Evolutionary conservation across 2,888 invertebrate species (phyloP), one percentile per base, ranked within the genome.

Genomic region (Microdon myrmicae): DNA sequence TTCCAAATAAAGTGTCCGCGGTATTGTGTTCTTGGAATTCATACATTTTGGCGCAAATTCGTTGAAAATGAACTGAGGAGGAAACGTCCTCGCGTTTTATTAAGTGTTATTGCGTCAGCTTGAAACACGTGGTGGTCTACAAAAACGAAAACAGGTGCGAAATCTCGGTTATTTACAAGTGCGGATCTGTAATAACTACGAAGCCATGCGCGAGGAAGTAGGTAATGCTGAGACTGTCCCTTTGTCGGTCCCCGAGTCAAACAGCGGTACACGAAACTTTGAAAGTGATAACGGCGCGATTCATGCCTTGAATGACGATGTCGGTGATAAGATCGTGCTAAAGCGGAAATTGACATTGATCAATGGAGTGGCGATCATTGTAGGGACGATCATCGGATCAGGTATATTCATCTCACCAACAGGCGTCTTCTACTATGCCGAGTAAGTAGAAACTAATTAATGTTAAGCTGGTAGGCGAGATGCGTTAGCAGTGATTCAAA

Each of bases 331-430:
- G 80, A 84, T 89, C 70, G 87, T 87, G 70, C 79, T 90, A 67
- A 90, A 92, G 81, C 85, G 92, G 59, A 90, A 90, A 82, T 88
- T 94, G 72, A 92, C 92, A 19, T 83, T 94, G 31, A 82, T 89
- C 71, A 92, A 92, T 81, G 94, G 93, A 69, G 90, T 94, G 16
- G 90, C 90, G 17, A 87, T 94, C 59, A 94, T 94, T 72, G 90
- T 94, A 29, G 94, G 94, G 25, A 89, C 90, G 19, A 93, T 94
- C 72, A 90, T 94, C 68, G 96, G 96, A 84, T 86, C 93, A 58
- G 96, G 96, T 41, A 95, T 96, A 71, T 96, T 96, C 79, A 89
- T 96, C 70, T 89, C 93, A 17, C 95, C 94, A n/a, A 89, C 92
- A 68, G 90, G 89, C 69, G 89, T 90, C 67, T 88, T 85, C 73